These are phyloP conservation scores for Aleiodes leptofemur DNA, from an alignment of 2,888 invertebrate species.

Conservation along the genomic window DNA sequence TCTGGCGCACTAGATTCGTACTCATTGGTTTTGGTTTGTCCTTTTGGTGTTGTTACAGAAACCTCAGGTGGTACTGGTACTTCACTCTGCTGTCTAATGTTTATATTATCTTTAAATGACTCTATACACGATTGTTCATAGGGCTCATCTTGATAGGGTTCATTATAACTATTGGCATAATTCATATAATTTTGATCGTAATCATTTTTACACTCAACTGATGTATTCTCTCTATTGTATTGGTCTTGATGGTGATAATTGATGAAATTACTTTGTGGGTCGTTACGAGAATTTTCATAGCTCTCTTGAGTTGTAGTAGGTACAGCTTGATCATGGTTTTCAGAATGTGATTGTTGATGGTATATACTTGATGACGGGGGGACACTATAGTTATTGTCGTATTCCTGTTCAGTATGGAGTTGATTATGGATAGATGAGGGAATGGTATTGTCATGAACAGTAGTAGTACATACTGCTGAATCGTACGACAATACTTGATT, in stretches of 20 bases:
- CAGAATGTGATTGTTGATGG: slow-evolving; percentile 43
- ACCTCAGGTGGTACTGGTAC: slow-evolving; percentile 64
- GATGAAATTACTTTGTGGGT: slow-evolving; percentile 3
- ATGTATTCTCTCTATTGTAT: slow-evolving; percentile 56
- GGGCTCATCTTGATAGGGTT: slow-evolving; percentile 63
- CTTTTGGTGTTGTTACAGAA: slow-evolving; percentile 69
- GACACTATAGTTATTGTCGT: slow-evolving; percentile 63
- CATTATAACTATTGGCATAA: slow-evolving; percentile 64
- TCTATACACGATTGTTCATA: slow-evolving; percentile 62
- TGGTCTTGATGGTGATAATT: slow-evolving; percentile 57
- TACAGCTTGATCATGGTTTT: slow-evolving; percentile 47
- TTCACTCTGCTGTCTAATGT: slow-evolving; percentile 64
- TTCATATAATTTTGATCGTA: slow-evolving; percentile 63
- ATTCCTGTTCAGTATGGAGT: slow-evolving; percentile 63
- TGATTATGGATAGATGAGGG: slow-evolving; percentile 63
- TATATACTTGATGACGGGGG: slow-evolving; percentile 42
- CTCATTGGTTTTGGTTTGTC: slow-evolving; percentile 68
- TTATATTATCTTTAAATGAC: slow-evolving; percentile 32
- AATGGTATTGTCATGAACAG: slow-evolving; percentile 59
- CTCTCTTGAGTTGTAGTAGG: slow-evolving; percentile 42
- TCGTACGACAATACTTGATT: slow-evolving; percentile 62
- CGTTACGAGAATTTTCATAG: slow-evolving; percentile 35
- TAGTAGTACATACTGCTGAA: slow-evolving; percentile 6
- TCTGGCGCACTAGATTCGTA: slow-evolving; percentile 67
- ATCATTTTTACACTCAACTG: slow-evolving; percentile 34